phyloP scores from a whole-genome alignment of 1,140 invertebrate species.

The Apolygus lucorum region DNA sequence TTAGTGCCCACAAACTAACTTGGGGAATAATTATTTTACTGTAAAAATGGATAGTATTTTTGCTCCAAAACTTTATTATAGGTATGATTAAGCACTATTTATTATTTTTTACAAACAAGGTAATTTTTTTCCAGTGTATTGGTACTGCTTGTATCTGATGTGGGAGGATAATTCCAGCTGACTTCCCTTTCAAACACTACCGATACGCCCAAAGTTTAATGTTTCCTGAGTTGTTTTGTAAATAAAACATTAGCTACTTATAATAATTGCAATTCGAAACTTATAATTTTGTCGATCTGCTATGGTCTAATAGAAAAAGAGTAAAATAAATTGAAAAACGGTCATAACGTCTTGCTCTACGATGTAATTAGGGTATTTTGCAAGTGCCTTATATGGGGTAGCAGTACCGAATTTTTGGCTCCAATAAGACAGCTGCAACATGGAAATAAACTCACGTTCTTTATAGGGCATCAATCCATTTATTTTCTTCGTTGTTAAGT shows the following conservation, averaged over 20 bases:
- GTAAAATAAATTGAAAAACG: neutral
- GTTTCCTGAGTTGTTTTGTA: slow-evolving; percentile 20
- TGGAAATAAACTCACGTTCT: slow-evolving; percentile 1
- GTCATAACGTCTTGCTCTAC: neutral
- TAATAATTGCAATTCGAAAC: slow-evolving; percentile 9
- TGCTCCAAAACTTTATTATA: slow-evolving; percentile 6
- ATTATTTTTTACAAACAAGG: slow-evolving; percentile 9
- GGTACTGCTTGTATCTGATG: neutral
- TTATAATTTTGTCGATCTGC: slow-evolving; percentile 2
- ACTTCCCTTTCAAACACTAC: neutral
- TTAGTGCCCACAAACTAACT: slow-evolving; percentile 23
- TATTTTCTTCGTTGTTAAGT: neutral
- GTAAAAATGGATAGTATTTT: slow-evolving; percentile 20
- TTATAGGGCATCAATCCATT: neutral
- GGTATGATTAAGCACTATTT: slow-evolving; percentile 20
- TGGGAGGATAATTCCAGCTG: too few species aligned
- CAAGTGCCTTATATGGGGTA: slow-evolving; percentile 30
- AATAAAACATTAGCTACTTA: slow-evolving; percentile 17
- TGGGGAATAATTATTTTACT: slow-evolving; percentile 25
- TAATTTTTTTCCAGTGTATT: neutral
- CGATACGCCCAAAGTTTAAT: slow-evolving; percentile 1
- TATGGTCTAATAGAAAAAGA: neutral
- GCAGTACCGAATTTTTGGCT: slow-evolving; percentile 25
- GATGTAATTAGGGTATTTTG: slow-evolving; percentile 22
- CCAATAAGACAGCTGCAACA: slow-evolving; percentile 29